Base-by-base conservation (phyloP, 2,888 invertebrate species). In the Oithona nana region DNA sequence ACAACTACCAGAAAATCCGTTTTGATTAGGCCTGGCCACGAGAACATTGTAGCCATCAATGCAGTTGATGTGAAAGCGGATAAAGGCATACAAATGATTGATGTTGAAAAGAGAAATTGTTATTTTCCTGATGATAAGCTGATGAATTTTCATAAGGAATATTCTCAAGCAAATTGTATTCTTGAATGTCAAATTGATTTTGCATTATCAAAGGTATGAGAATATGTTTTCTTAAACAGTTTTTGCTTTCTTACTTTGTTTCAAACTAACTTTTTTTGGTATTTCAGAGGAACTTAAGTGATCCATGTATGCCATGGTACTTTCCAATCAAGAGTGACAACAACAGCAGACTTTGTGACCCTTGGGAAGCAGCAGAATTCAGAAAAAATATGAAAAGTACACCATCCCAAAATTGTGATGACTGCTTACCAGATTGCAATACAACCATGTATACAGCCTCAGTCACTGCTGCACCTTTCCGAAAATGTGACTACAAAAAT, bases 401-500 rank as follows among this genome's bases (percentile, higher is more conserved):
- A 22, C 3, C 48, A 13, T 49, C 48, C 3, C 24, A n/a, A 4
- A 22, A 50, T 1, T 59, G 59, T 24, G 13, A 2, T 2, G 20
- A 59, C n/a, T 59, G 59, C 26, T 3, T 48, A 48, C 48, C 59
- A 59, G 59, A 59, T 24, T 59, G 59, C 28, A 24, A 24, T 24
- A 4, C 8, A 11, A 49, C 50, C 16, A 24, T 49, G n/a, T 59
- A 59, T 50, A 26, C 59, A 28, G 31, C 59, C 6, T 59, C 59
- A 13, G 59, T 59, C 4, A 28, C 59, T 28, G 49, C 59, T 24
- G 48, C 49, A 13, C 48, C 49, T n/a, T 49, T 59, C 28, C 3
- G 59, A 26, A 16, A 28, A 26, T 59, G 59, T 26, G 49, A 48
- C 20, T 28, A 48, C 11, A 48, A 49, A 28, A 59, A 59, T 3